Conservation (phyloP, 1,140 invertebrate species). For the Chironomus striatipennis region DNA sequence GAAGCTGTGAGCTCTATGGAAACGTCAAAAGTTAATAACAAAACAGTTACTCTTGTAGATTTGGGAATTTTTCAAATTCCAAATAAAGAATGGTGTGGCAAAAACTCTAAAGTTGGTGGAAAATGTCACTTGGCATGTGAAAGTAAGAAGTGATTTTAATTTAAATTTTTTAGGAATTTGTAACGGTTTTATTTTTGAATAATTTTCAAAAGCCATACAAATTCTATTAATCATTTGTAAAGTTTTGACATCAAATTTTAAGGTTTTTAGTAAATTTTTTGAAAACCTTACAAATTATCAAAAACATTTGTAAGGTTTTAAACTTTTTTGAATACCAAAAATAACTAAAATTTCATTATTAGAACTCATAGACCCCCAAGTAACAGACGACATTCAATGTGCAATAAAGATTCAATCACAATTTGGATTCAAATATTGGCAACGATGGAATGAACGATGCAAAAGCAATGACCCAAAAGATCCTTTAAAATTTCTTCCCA, state of each 20-base stretch:
- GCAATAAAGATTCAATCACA: constrained; percentile 38
- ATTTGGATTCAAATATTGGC: constrained; percentile 42
- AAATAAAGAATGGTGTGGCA: constrained; percentile 45
- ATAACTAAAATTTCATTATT: constrained; percentile 27
- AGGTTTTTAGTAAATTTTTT: too few relatives aligned
- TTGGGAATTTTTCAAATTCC: constrained; percentile 40
- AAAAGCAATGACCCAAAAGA: constrained; percentile 39
- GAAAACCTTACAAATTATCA: constrained; percentile 10
- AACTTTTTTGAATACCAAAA: too few relatives aligned
- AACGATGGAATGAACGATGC: constrained; percentile 44
- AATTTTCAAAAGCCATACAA: too few relatives aligned
- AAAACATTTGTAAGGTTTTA: too few relatives aligned
- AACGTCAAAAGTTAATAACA: background rate
- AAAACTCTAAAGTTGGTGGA: constrained; percentile 42
- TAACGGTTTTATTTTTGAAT: too few relatives aligned
- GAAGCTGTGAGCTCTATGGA: background rate
- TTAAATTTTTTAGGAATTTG: constrained; percentile 1
- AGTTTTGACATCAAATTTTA: too few relatives aligned
- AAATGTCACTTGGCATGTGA: constrained; percentile 46
- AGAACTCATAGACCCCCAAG: constrained; percentile 41
- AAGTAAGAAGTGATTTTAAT: constrained; percentile 28
- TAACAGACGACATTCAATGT: constrained; percentile 40
- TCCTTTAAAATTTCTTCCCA: constrained; percentile 26
- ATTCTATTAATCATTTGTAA: too few relatives aligned
- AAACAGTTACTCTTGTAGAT: background rate